phyloP scores from a whole-genome alignment of 2,888 invertebrate genomes.

The Ichneumoninae sp. region DNA sequence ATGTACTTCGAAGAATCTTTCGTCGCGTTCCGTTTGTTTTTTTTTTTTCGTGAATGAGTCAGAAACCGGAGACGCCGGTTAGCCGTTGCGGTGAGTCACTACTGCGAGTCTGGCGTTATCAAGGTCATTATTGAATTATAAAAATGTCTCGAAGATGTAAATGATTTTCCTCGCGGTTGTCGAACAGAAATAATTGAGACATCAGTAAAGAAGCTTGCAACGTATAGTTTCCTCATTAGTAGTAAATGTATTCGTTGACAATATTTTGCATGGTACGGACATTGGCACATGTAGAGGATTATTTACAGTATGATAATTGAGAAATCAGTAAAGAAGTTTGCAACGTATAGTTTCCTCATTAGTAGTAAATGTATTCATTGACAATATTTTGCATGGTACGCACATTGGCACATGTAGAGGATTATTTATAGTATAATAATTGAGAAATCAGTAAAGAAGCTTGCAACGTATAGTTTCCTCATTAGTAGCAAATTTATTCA shows the following conservation, averaged over 20 bases:
- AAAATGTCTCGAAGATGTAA: background rate
- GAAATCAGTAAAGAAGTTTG: too few relatives aligned
- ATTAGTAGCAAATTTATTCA: too few relatives aligned
- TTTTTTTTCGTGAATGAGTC: slow-evolving; percentile 23
- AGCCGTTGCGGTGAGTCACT: slow-evolving; percentile 31
- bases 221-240: background rate
- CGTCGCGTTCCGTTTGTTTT: background rate
- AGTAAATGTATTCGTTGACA: too few relatives aligned
- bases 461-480: too few relatives aligned
- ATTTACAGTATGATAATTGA: background rate
- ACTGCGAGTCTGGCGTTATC: background rate
- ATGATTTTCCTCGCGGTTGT: background rate
- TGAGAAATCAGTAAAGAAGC: too few relatives aligned
- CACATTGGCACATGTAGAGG: too few relatives aligned
- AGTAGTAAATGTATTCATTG: too few relatives aligned
- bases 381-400: too few relatives aligned
- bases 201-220: background rate
- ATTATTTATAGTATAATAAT: too few relatives aligned
- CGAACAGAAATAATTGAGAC: background rate
- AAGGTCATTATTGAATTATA: background rate
- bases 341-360: too few relatives aligned
- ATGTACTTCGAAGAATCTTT: background rate
- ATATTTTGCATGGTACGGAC: too few relatives aligned
- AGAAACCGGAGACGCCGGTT: background rate
- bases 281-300: too few relatives aligned